These are phyloP conservation scores for Chaetops frenatus DNA, from an alignment of 2,113 vertebrate species.

Conservation along the genomic window DNA sequence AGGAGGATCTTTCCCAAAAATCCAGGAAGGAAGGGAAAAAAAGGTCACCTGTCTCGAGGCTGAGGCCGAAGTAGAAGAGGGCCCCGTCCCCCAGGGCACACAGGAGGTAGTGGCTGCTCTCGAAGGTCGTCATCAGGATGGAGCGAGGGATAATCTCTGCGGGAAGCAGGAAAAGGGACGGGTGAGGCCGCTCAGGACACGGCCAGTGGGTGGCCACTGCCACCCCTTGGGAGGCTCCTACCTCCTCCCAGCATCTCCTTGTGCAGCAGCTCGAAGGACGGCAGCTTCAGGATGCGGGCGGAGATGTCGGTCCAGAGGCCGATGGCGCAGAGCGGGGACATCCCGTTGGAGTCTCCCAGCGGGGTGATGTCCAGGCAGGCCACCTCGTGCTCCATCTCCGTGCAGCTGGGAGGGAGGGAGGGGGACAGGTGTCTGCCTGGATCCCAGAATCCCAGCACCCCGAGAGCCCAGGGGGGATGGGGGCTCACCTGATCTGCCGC, in stretches of 20 bases:
- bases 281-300: conserved; percentile 90
- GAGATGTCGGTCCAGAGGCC: conserved; percentile 99
- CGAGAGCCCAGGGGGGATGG: accelerated
- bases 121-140: conserved; percentile 98
- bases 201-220: accelerated
- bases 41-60: conserved; percentile 83
- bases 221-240: conserved; percentile 47
- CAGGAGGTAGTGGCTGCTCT: conserved; percentile 94
- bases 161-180: background rate
- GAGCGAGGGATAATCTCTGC: conserved; percentile 97
- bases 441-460: background rate
- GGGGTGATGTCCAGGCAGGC: conserved; percentile 98
- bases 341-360: conserved; percentile 79
- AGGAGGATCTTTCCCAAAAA: background rate
- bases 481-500: conserved; percentile 88
- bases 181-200: background rate
- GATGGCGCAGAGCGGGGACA: conserved; percentile 93
- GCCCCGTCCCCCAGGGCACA: conserved; percentile 97
- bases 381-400: conserved; percentile 97
- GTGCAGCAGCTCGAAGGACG: conserved; percentile 91
- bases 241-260: conserved; percentile 99
- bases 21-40: background rate
- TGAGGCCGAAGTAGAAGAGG: conserved; percentile 96
- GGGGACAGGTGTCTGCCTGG: background rate
- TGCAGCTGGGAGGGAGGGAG: conserved; percentile 73